These are phyloP conservation scores for Cryptophagus acutangulus DNA, from an alignment of 2,888 invertebrate species.

Conservation along the genomic window DNA sequence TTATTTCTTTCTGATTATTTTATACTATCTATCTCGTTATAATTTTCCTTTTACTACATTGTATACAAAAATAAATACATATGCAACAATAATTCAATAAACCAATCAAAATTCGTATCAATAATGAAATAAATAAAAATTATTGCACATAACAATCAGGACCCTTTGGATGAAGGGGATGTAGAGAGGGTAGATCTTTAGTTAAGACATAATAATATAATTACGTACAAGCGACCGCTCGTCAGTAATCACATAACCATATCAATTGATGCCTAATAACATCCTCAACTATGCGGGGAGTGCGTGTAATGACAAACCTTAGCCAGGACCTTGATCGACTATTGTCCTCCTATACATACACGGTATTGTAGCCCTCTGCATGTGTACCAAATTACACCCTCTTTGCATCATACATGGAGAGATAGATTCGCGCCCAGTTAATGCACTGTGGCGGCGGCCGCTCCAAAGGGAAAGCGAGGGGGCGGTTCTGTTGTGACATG, in stretches of 20 bases:
- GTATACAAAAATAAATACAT: no score
- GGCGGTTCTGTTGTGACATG: conserved; percentile 44
- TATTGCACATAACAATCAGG: no score
- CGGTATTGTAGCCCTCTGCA: conserved; percentile 34
- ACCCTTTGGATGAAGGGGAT: no score
- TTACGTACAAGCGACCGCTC: conserved; percentile 37
- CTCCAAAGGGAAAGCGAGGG: conserved; percentile 27
- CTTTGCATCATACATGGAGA: conserved; percentile 20
- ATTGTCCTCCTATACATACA: conserved; percentile 37
- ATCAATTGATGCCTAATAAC: conserved; percentile 49
- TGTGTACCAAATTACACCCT: conserved; percentile 38
- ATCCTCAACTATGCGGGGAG: conserved; percentile 34
- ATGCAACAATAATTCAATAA: no score
- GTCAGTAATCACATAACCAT: conserved; percentile 47
- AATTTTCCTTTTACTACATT: no score
- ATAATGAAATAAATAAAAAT: no score
- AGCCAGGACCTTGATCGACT: conserved; percentile 40
- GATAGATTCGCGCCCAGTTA: conserved; percentile 9
- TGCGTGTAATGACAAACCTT: conserved; percentile 42
- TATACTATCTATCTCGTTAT: no score
- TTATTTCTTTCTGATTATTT: no score
- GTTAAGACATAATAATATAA: conserved; percentile 38
- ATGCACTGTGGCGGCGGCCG: conserved; percentile 13
- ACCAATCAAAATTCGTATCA: no score
- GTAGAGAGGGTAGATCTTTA: no score